These are phyloP conservation scores for Dipodomys stephensi DNA, from an alignment of 2,113 vertebrate species.

Conservation along the genomic window DNA sequence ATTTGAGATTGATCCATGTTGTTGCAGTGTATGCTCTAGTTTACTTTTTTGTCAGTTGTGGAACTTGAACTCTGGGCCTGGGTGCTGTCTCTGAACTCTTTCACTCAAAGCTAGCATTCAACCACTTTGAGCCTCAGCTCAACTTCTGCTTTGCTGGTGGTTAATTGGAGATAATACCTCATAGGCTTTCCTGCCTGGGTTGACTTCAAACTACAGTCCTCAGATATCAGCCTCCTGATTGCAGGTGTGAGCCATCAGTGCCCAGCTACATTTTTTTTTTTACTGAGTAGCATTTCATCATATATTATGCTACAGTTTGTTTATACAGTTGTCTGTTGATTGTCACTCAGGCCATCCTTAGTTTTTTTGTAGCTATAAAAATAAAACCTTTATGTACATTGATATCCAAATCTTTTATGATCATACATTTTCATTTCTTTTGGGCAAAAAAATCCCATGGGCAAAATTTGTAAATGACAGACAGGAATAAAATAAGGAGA, in stretches of 20 bases:
- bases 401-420: not conserved
- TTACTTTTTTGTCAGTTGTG: too few species aligned
- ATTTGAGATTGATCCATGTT: not conserved
- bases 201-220: too few species aligned
- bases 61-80: too few species aligned
- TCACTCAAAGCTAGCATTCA: too few species aligned
- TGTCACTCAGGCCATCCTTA: not conserved
- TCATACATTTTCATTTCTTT: not conserved
- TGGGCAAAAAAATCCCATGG: not conserved
- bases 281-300: not conserved
- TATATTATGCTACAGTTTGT: not conserved
- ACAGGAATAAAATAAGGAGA: not conserved
- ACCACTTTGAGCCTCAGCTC: too few species aligned
- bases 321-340: constrained; percentile 13
- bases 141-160: too few species aligned
- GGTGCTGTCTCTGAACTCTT: too few species aligned
- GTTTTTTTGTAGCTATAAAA: not conserved
- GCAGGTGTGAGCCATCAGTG: too few species aligned
- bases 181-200: too few species aligned
- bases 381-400: constrained; percentile 8
- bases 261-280: not conserved
- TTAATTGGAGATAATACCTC: too few species aligned
- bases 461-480: not conserved
- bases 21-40: not conserved
- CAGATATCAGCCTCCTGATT: too few species aligned